Conservation (phyloP, 2,888 invertebrate genomes). For the Eubasilissa splendida region DNA sequence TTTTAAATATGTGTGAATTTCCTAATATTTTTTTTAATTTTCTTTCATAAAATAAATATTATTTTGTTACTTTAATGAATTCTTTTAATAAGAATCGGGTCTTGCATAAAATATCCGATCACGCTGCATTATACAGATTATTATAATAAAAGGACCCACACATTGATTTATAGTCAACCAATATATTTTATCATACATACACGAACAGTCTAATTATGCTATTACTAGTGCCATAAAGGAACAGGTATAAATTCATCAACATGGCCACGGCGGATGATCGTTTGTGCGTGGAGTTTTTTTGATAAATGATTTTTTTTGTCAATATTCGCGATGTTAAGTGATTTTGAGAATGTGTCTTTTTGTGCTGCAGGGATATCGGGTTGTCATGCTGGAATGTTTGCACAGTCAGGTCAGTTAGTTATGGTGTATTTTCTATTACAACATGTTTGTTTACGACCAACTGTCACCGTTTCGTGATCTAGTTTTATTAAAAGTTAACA, state of each 20-base stretch:
- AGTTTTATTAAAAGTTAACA: conserved; percentile 14
- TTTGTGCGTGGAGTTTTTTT: conserved; percentile 40
- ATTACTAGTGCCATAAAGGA: conserved; percentile 19
- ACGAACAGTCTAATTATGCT: too few species aligned
- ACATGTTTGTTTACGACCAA: conserved; percentile 53
- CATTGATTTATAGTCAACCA: too few species aligned
- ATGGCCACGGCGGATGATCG: conserved; percentile 50
- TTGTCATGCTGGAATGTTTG: conserved; percentile 72
- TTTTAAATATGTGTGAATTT: too few species aligned
- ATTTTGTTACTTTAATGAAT: too few species aligned
- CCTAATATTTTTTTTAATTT: too few species aligned
- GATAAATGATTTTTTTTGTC: conserved; percentile 22
- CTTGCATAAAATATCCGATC: too few species aligned
- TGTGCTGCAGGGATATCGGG: conserved; percentile 70
- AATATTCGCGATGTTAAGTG: conserved; percentile 70
- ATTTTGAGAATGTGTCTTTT: conserved; percentile 73
- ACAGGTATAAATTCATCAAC: conserved; percentile 42
- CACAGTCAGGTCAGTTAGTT: conserved; percentile 66
- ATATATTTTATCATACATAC: too few species aligned
- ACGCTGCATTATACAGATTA: too few species aligned
- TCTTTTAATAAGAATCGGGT: too few species aligned
- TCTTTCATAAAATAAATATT: too few species aligned
- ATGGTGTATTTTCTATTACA: conserved; percentile 7
- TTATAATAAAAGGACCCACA: too few species aligned
- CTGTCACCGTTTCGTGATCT: conserved; percentile 42